Evolutionary conservation across 2,113 vertebrate genomes (phyloP).

Genomic region (Clarias gariepinus): DNA sequence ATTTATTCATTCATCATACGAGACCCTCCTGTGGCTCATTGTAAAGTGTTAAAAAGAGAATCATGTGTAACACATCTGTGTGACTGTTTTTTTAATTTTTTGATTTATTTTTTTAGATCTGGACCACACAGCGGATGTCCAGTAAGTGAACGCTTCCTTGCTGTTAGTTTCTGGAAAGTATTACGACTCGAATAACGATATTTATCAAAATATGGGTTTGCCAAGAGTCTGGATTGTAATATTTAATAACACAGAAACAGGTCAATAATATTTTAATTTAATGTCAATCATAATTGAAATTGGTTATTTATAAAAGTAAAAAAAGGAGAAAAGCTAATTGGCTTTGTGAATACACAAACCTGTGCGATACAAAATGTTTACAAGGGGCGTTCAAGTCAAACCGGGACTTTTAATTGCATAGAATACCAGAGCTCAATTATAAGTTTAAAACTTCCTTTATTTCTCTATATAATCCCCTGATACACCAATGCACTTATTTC

Average conservation of each 20-base stretch:
- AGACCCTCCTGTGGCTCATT: no score
- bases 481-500: no score
- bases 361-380: no score
- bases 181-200: not conserved
- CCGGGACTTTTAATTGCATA: no score
- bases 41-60: not conserved
- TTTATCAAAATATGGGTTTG: not conserved
- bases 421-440: no score
- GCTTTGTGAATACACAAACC: not conserved
- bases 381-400: no score
- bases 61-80: not conserved
- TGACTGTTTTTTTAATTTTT: constrained; percentile 9
- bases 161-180: not conserved
- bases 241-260: not conserved
- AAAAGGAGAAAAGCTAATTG: not conserved
- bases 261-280: not conserved
- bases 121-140: constrained; percentile 98
- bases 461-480: no score
- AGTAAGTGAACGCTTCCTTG: constrained; percentile 79
- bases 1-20: no score
- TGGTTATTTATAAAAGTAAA: not conserved
- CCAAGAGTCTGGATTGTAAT: not conserved
- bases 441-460: no score
- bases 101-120: constrained; percentile 82
- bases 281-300: not conserved